Evolutionary conservation across 2,113 vertebrate species (phyloP).

Genomic region (Bufo bufo): DNA sequence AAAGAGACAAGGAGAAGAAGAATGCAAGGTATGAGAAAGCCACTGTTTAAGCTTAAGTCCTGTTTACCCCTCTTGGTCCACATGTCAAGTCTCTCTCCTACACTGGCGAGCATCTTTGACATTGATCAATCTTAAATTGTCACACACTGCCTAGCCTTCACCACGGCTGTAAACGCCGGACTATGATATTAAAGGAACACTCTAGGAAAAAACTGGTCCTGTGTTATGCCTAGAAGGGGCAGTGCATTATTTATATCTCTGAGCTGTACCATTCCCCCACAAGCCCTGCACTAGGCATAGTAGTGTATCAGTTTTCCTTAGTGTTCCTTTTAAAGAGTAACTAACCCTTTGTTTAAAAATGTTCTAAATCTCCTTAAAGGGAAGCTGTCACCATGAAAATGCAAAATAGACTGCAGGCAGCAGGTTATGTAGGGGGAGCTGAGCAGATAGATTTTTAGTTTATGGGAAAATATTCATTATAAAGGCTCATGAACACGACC

Average conservation of each 20-base stretch:
- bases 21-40: constrained; percentile 86
- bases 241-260: background rate
- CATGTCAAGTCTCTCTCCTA: background rate
- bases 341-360: no score
- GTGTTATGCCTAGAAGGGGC: background rate
- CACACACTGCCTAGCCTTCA: background rate
- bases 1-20: constrained; percentile 94
- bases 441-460: no score
- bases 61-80: background rate
- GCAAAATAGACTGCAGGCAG: no score
- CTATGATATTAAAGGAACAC: background rate
- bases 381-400: no score
- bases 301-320: no score
- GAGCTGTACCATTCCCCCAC: background rate
- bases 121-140: background rate
- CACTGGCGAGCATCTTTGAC: background rate
- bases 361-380: no score
- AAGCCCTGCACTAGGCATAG: background rate
- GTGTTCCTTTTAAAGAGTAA: no score
- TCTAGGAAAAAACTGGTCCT: background rate
- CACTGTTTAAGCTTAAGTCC: background rate
- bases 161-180: background rate
- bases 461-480: no score
- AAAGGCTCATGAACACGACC: no score
- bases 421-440: no score